Evolutionary conservation across 2,797 vertebrate species (phyloP).

Genomic region (Mormyrus proboscirostris): DNA sequence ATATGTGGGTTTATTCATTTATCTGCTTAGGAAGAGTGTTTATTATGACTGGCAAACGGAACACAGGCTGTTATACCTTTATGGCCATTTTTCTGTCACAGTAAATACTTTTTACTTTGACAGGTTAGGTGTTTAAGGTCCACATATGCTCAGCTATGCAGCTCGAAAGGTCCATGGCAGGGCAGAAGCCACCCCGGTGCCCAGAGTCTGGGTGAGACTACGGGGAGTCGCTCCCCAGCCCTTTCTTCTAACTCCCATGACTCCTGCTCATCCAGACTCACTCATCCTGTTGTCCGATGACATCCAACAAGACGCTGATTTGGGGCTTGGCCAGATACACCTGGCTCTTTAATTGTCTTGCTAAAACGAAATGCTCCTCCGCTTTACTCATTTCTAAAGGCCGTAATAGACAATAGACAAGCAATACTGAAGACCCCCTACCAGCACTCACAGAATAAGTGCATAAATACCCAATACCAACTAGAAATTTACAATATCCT

Average conservation of each 20-base stretch:
- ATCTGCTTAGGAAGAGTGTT: neutral
- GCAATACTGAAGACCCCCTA: slow-evolving; percentile 23
- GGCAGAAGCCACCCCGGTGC: neutral
- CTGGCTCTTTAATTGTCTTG: slow-evolving; percentile 37
- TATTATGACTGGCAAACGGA: neutral
- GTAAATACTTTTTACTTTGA: neutral
- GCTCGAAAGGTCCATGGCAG: neutral
- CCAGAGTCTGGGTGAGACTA: neutral
- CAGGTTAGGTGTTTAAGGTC: neutral
- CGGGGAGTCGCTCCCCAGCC: neutral
- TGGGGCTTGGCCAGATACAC: slow-evolving; percentile 35
- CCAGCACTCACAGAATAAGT: neutral
- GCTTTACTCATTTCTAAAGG: slow-evolving; percentile 31
- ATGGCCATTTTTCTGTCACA: neutral
- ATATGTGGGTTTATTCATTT: neutral
- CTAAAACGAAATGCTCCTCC: slow-evolving; percentile 38
- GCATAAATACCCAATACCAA: slow-evolving; percentile 7
- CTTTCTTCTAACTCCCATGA: slow-evolving; percentile 29
- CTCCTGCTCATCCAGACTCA: slow-evolving; percentile 42
- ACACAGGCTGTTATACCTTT: neutral
- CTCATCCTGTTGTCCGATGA: slow-evolving; percentile 36
- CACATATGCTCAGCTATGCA: neutral
- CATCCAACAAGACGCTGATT: slow-evolving; percentile 41
- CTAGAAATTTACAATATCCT: slow-evolving; percentile 23
- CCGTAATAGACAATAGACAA: slow-evolving; percentile 28